Conservation (phyloP, 2,888 invertebrate species). For the Calliopum simillimum region DNA sequence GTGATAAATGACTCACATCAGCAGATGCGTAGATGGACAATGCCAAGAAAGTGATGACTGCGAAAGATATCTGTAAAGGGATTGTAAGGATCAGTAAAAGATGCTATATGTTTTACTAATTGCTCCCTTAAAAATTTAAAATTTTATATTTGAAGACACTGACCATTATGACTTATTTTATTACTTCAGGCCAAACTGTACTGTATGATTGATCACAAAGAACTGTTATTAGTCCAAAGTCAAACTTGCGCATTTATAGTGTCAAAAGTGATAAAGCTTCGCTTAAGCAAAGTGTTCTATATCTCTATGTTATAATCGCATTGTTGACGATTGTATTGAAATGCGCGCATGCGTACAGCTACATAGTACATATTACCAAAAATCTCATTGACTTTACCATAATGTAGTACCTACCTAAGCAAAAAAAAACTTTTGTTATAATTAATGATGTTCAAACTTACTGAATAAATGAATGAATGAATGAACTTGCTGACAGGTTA, state of each 20-base stretch:
- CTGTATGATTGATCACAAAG: slow-evolving; percentile 30
- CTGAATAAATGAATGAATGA: no score
- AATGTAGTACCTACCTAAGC: not conserved
- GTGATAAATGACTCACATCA: slow-evolving; percentile 57
- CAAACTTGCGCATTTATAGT: slow-evolving; percentile 41
- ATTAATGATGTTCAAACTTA: not conserved
- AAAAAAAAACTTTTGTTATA: not conserved
- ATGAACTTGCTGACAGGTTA: no score
- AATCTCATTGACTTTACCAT: not conserved
- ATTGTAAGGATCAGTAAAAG: not conserved
- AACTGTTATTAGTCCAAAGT: slow-evolving; percentile 36
- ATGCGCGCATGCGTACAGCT: not conserved
- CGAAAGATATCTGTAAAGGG: slow-evolving; percentile 48
- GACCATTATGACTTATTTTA: slow-evolving; percentile 1
- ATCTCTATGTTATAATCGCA: not conserved
- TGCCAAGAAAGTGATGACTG: slow-evolving; percentile 47
- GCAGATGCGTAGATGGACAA: slow-evolving; percentile 45
- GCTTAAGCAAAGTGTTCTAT: not conserved
- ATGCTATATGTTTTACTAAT: not conserved
- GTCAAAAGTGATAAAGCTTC: not conserved
- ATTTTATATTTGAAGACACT: no score
- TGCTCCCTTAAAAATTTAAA: not conserved
- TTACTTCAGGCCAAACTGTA: slow-evolving; percentile 7
- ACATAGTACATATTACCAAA: not conserved
- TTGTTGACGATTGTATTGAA: not conserved